These are phyloP conservation scores for Hippocampus abdominalis DNA, from an alignment of 2,113 vertebrate species.

Conservation along the genomic window DNA sequence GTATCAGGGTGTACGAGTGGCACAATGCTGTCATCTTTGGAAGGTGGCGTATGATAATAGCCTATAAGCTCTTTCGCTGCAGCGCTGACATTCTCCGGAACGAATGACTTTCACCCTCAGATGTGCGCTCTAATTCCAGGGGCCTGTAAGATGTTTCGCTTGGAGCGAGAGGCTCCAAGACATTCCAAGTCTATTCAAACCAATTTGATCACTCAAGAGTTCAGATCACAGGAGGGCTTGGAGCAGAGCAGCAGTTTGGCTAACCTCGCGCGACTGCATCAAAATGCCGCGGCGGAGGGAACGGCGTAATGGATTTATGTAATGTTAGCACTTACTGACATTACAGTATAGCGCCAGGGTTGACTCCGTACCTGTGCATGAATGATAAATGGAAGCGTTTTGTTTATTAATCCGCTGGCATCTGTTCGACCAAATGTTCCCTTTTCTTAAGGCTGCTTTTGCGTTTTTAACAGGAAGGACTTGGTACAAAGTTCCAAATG, in stretches of 20 bases:
- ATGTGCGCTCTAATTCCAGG: conserved; percentile 71
- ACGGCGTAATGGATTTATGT: conserved; percentile 78
- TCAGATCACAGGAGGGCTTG: conserved; percentile 74
- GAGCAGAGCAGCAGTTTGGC: conserved; percentile 72
- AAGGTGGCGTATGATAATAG: conserved; percentile 65
- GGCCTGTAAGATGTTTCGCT: conserved; percentile 68
- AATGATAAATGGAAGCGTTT: conserved; percentile 64
- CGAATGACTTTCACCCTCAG: conserved; percentile 70
- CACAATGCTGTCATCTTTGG: conserved; percentile 60
- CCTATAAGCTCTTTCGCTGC: conserved; percentile 60
- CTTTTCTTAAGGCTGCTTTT: conserved; percentile 19
- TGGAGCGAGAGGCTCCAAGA: conserved; percentile 68
- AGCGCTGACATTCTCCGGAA: conserved; percentile 73
- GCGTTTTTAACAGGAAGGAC: conserved; percentile 37
- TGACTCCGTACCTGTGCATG: conserved; percentile 59
- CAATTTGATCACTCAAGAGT: conserved; percentile 73
- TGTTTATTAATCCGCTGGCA: conserved; percentile 45
- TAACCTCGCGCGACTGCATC: conserved; percentile 71
- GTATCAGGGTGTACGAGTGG: conserved; percentile 48
- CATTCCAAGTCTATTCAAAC: conserved; percentile 75
- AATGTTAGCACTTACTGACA: conserved; percentile 78
- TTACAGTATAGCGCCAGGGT: conserved; percentile 68
- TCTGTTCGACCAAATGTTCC: conserved; percentile 33
- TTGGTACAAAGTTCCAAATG: conserved; percentile 37
- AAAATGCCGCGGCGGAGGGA: conserved; percentile 73